Evolutionary conservation across 2,797 vertebrate genomes (phyloP).

Genomic region (Cheirogaleus major): DNA sequence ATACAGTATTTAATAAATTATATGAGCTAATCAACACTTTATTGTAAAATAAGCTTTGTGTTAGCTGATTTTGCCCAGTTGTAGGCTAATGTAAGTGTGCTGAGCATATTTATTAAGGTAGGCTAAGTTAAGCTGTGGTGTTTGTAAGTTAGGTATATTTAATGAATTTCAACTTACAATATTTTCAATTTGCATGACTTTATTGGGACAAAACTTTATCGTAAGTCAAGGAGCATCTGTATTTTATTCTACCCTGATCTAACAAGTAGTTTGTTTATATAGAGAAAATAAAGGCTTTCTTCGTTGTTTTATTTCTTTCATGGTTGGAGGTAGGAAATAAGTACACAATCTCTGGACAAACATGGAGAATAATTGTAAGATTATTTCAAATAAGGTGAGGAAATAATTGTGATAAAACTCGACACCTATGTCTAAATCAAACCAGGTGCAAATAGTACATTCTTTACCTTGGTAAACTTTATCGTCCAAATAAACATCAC

Average conservation of each 20-base stretch:
- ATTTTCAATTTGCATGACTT: not conserved
- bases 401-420: not conserved
- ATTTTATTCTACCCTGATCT: not conserved
- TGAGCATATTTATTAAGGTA: not conserved
- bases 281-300: not conserved
- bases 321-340: not conserved
- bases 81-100: not conserved
- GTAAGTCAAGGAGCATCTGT: not conserved
- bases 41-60: not conserved
- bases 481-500: not conserved
- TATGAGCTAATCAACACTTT: not conserved
- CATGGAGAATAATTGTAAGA: not conserved
- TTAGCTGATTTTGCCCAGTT: not conserved
- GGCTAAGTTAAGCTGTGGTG: not conserved
- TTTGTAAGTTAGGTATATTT: not conserved
- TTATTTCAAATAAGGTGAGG: not conserved
- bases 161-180: not conserved
- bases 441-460: not conserved
- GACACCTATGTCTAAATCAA: not conserved
- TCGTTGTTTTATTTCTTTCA: not conserved
- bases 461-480: not conserved
- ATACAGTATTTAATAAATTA: not conserved
- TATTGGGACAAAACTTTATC: not conserved
- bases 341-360: not conserved
- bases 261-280: not conserved